Evolutionary conservation across 2,113 vertebrate species (phyloP), one percentile per base, ranked within the genome.

Genomic region (Oryzias melastigma): DNA sequence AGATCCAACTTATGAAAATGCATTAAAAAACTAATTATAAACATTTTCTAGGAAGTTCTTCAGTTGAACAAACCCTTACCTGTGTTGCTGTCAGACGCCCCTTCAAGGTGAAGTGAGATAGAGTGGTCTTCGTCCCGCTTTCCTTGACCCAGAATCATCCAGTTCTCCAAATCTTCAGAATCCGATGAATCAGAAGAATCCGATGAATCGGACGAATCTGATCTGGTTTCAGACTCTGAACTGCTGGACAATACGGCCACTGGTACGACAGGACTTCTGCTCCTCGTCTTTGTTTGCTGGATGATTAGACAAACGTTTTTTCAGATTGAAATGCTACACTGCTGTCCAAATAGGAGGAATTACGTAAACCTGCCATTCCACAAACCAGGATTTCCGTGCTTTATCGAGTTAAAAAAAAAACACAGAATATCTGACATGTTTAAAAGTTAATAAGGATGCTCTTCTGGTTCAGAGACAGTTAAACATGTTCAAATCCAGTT

Each of bases 71-170:
- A 48, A 57, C 7, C 54, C 74, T 49, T 59, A 90, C 88, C 89
- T 79, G 70, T 16, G 51, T 63, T 71, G 61, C 75, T 69, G 67
- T 78, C 89, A 44, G 78, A 85, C 3, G 5, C 62, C 54, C 76
- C 84, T 65, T 94, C 88, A 16, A 98, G 70, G 78, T 99, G 98
- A 79, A 99, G 82, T 58, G 94, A 93, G 61, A 99, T 98, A 75
- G 82, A 84, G 40, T 83, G 83, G 82, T 93, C 92, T 72, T 71
- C 91, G 13, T 93, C 93, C 58, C 94, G 93, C 22, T 70, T 80
- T 43, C 69, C 87, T 35, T 63, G 82, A 42, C 93, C 96, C 75
- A 99, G 72, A 8, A 98, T 88, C 96, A 98, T 99, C 97, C 97
- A 99, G 72, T 89, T 95, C 80, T 99, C 94, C 1, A 98, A 49